These are phyloP conservation scores for Drosophila colorata DNA, from an alignment of 2,888 invertebrate species.

Conservation along the genomic window DNA sequence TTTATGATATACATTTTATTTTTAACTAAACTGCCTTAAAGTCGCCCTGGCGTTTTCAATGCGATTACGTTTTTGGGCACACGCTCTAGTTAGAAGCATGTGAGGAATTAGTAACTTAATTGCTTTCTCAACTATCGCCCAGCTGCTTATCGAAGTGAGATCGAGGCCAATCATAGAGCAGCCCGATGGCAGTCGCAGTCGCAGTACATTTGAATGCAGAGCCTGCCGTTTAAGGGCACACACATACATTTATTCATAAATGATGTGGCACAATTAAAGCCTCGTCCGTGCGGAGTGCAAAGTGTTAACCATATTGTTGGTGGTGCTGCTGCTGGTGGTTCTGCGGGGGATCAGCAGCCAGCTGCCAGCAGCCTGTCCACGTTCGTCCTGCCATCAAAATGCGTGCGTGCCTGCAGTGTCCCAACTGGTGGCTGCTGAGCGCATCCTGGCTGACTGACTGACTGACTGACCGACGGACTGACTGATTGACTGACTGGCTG, in stretches of 20 bases:
- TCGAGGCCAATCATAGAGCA: slow-evolving; percentile 15
- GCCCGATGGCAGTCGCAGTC: neutral
- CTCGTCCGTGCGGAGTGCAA: slow-evolving; percentile 44
- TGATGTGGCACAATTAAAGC: slow-evolving; percentile 72
- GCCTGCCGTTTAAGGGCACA: neutral
- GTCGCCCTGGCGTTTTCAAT: neutral
- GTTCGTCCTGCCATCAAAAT: slow-evolving; percentile 75
- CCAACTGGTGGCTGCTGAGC: slow-evolving; percentile 27
- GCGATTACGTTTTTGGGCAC: neutral
- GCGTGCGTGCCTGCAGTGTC: slow-evolving; percentile 69
- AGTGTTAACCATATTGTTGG: slow-evolving; percentile 73
- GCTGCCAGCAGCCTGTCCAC: slow-evolving; percentile 58
- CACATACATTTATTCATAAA: slow-evolving; percentile 40
- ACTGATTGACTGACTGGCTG: neutral
- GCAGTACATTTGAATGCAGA: slow-evolving; percentile 1
- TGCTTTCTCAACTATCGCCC: slow-evolving; percentile 10
- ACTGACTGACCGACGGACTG: neutral
- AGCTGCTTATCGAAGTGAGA: slow-evolving; percentile 16
- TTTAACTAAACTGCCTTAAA: no score
- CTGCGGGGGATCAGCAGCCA: neutral
- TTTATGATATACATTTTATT: no score
- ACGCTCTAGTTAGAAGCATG: neutral
- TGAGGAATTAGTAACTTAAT: slow-evolving; percentile 27
- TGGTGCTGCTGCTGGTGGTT: slow-evolving; percentile 11
- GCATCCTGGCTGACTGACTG: slow-evolving; percentile 5